phyloP scores from a whole-genome alignment of 2,797 vertebrate species.

The Lagodon rhomboides region DNA sequence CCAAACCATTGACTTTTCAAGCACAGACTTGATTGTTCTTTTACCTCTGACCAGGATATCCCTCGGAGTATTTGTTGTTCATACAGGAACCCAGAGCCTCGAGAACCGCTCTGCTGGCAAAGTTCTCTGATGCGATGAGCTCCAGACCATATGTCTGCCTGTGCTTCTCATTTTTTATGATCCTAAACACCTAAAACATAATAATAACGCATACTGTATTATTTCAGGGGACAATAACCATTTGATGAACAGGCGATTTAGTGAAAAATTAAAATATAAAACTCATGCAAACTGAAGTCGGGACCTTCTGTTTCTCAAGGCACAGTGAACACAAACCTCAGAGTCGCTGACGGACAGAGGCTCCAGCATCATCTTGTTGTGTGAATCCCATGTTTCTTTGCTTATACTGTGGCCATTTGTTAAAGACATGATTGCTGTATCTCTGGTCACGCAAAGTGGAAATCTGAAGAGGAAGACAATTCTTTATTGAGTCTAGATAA shows the following conservation, averaged over 20 bases:
- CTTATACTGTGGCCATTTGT: constrained; percentile 61
- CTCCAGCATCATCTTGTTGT: constrained; percentile 93
- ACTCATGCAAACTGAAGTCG: neutral
- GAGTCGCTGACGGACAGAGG: constrained; percentile 88
- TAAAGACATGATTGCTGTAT: constrained; percentile 81
- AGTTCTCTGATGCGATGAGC: constrained; percentile 97
- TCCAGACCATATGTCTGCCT: constrained; percentile 93
- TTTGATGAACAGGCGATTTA: neutral
- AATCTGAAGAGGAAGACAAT: constrained; percentile 29
- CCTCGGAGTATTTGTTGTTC: constrained; percentile 99
- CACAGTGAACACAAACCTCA: constrained; percentile 85
- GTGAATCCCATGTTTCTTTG: constrained; percentile 87
- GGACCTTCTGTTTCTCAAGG: neutral
- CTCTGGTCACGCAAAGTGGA: constrained; percentile 12
- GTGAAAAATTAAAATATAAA: neutral
- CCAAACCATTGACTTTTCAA: neutral
- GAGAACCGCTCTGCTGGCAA: constrained; percentile 94
- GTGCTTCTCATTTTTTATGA: constrained; percentile 96
- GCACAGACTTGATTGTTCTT: neutral
- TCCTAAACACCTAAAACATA: constrained; percentile 87
- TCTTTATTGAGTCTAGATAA: neutral
- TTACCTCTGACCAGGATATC: constrained; percentile 97
- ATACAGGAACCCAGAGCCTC: constrained; percentile 97
- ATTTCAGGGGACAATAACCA: neutral
- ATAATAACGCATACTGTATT: neutral